Evolutionary conservation across 2,888 invertebrate genomes (phyloP).

Genomic region (Hirtodrosophila trivittata): DNA sequence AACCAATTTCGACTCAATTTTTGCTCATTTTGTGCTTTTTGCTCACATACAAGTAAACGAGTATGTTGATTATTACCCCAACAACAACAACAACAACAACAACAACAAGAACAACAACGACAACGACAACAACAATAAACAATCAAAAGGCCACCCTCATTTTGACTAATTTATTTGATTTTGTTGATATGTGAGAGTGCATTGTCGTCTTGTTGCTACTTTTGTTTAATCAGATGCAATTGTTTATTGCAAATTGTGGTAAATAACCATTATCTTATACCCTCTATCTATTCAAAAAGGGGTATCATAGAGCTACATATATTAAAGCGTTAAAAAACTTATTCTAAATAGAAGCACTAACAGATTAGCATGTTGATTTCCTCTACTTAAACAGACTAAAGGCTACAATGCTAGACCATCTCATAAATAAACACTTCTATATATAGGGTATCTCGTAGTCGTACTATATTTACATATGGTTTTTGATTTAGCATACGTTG

Average conservation of each 20-base stretch:
- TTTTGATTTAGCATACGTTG: conserved; percentile 25
- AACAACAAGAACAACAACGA: conserved; percentile 13
- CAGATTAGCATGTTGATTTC: background rate
- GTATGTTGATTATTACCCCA: conserved; percentile 14
- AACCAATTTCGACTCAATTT: conserved; percentile 35
- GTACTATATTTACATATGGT: background rate
- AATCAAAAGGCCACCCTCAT: conserved; percentile 72
- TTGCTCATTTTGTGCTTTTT: conserved; percentile 60
- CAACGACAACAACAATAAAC: conserved; percentile 17
- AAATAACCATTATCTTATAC: conserved; percentile 45
- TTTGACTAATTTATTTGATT: conserved; percentile 75
- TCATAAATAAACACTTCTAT: background rate
- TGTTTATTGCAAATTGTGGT: conserved; percentile 72
- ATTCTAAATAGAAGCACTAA: background rate
- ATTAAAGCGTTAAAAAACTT: background rate
- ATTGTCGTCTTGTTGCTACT: conserved; percentile 61
- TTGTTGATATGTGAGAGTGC: conserved; percentile 59
- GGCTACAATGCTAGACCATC: no score
- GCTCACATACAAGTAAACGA: conserved; percentile 6
- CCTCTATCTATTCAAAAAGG: conserved; percentile 10
- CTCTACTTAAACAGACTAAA: no score
- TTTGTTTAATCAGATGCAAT: conserved; percentile 81
- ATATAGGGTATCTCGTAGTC: conserved; percentile 27
- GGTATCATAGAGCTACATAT: background rate
- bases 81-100: conserved; percentile 19